Evolutionary conservation across 2,797 vertebrate genomes (phyloP), one percentile per base, ranked within the genome.

Genomic region (Hafferia zeledoni): DNA sequence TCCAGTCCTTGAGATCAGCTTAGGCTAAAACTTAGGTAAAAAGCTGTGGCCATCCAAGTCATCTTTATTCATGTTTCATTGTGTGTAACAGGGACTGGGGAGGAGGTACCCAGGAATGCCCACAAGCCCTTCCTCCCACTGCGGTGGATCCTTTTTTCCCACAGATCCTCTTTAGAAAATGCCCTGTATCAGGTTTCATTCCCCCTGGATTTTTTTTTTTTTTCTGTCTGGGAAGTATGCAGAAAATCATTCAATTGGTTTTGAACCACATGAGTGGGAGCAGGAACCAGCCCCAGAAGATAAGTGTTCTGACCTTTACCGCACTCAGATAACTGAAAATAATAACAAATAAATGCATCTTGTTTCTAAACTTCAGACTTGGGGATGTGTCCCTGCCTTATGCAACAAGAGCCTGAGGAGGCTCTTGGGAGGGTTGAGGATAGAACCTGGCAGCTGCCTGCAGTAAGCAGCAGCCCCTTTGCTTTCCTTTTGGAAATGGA

Each of bases 251-350:
- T 96, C 93, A 60, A 57, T 93, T 97, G 90, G 92, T 89, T 92
- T 90, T 96, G 87, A 96, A 83, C 96, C 92, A 95, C 94, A 68
- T 72, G 80, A 94, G 84, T 94, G 89, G 91, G 75, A 91, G 93
- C 53, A 84, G 94, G 96, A 95, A 86, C 83, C 84, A 92, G 37
- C 69, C 65, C 84, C 74, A 91, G 82, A 91, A 94, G 83, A 65
- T 96, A 97, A 96, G 91, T 90, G 96, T 93, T 90, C 83, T 96
- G 92, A 95, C 94, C 92, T 91, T 96, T 92, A 93, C 83, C 0
- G 37, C 44, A 43, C 85, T 88, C 76, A 72, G 87, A 70, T 92
- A 94, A 82, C 85, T 87, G 91, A 94, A 95, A 96, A 94, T 94
- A 94, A 94, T 91, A 94, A 88, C 72, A 94, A 95, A 95, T 90